Evolutionary conservation across 2,888 invertebrate genomes (phyloP).

Genomic region (Pseudoips prasinana): DNA sequence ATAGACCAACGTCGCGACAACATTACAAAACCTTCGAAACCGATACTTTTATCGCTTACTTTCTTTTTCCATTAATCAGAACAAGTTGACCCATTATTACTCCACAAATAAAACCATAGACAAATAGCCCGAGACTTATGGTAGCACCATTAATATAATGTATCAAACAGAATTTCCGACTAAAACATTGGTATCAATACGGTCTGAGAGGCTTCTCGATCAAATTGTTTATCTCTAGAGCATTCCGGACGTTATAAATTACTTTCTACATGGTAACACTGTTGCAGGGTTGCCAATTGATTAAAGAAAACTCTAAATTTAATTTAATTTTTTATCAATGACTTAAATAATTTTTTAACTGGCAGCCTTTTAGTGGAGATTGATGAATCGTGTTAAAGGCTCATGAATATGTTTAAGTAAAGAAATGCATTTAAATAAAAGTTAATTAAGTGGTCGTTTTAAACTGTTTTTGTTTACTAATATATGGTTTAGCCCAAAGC

Average conservation of each 20-base stretch:
- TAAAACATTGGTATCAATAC: conserved; percentile 52
- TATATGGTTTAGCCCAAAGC: too few relatives aligned
- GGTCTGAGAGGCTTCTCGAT: conserved; percentile 54
- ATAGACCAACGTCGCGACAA: too few relatives aligned
- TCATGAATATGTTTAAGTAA: too few relatives aligned
- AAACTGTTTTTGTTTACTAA: too few relatives aligned
- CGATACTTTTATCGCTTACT: neutral
- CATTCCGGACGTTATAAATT: conserved; percentile 39
- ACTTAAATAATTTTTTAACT: too few relatives aligned
- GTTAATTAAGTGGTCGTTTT: too few relatives aligned
- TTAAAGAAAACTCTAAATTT: neutral
- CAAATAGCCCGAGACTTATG: conserved; percentile 46
- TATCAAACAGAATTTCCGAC: conserved; percentile 55
- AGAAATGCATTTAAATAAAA: too few relatives aligned
- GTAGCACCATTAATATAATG: conserved; percentile 64
- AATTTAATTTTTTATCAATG: conserved; percentile 3
- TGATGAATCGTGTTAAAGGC: too few relatives aligned
- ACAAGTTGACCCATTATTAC: conserved; percentile 23
- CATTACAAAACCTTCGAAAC: too few relatives aligned
- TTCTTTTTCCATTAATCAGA: too few relatives aligned
- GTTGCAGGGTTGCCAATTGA: conserved; percentile 45
- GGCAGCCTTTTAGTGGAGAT: too few relatives aligned
- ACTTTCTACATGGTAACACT: conserved; percentile 15
- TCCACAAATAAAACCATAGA: conserved; percentile 26
- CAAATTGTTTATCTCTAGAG: conserved; percentile 62